Evolutionary conservation across 2,888 invertebrate species (phyloP), one percentile per base, ranked within the genome.

Genomic region (Holacanthella duospinosa): DNA sequence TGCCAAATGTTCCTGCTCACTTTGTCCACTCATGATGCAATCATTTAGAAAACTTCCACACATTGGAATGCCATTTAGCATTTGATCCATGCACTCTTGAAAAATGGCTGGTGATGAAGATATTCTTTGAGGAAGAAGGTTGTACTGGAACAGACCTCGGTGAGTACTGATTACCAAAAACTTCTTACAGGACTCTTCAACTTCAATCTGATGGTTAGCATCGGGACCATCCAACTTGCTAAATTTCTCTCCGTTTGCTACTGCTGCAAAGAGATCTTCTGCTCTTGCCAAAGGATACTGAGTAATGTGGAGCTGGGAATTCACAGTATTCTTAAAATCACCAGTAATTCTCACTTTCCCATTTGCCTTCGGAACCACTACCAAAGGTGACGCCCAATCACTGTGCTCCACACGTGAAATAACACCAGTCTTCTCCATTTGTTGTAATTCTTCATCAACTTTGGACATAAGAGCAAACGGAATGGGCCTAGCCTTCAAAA

Each of bases 41-140:
- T n/a, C n/a, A n/a, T 76, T 75, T 4, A 73, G 25, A 66, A 68
- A 74, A 55, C 62, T 48, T 3, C 65, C 73, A n/a, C 74, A 72
- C 12, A 66, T 72, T 2, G 74, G 68, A 2, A 74, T 65, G 2
- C 74, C 75, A 55, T 65, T 63, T 12, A 78, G 64, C 43, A 76
- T 64, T 43, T 73, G 64, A 64, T 77, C 77, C 43, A 77, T 69
- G 9, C 69, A 69, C 55, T 68, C 67, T 62, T 76, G 75, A 68
- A 76, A 77, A 54, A 76, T 76, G 3, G 74, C 74, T 9, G 75
- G 74, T 21, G 76, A 75, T 21, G 76, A 74, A 29, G 75, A 75
- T 55, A 77, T 74, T 1, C 76, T 76, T 68, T 74, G 76, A n/a
- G 76, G 74, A n/a, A 76, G 63, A 27, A 76, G 69, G 43, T 75